These are phyloP conservation scores for Patella vulgata DNA, from an alignment of 1,140 invertebrate genomes.

Conservation along the genomic window DNA sequence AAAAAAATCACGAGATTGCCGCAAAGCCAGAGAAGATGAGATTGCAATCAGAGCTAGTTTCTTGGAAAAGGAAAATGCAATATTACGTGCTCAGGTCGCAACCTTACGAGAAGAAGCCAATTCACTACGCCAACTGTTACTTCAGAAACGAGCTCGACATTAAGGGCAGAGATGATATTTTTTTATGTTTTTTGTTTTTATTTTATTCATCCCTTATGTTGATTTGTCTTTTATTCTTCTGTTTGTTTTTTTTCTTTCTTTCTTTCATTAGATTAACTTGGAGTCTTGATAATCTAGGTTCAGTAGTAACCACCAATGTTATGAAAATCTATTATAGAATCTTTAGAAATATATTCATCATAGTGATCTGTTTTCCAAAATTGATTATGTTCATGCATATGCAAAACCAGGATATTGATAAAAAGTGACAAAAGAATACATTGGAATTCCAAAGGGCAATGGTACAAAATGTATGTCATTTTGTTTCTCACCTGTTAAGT, in stretches of 20 bases:
- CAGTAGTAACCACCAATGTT: too few relatives aligned
- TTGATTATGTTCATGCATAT: too few relatives aligned
- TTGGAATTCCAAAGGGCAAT: too few relatives aligned
- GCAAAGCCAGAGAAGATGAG: constrained; percentile 83
- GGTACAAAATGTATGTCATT: too few relatives aligned
- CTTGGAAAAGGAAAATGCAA: constrained; percentile 86
- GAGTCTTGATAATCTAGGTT: too few relatives aligned
- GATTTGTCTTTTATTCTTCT: constrained; percentile 3
- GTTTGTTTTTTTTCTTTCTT: constrained; percentile 6
- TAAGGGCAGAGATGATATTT: not conserved
- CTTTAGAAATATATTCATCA: too few relatives aligned
- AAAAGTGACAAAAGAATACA: too few relatives aligned
- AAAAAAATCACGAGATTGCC: constrained; percentile 87
- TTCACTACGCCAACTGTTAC: constrained; percentile 3
- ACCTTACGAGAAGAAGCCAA: constrained; percentile 81
- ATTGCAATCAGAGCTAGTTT: constrained; percentile 82
- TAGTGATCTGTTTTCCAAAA: too few relatives aligned
- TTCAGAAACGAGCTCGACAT: not conserved
- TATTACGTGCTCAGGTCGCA: constrained; percentile 81
- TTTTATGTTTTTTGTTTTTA: constrained; percentile 7
- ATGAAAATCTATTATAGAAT: too few relatives aligned
- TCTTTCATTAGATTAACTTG: too few relatives aligned
- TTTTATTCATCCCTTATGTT: not conserved
- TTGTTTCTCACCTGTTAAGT: too few relatives aligned
- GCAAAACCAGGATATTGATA: too few relatives aligned